Evolutionary conservation across 2,797 vertebrate species (phyloP).

Genomic region (Geotrypetes seraphini): DNA sequence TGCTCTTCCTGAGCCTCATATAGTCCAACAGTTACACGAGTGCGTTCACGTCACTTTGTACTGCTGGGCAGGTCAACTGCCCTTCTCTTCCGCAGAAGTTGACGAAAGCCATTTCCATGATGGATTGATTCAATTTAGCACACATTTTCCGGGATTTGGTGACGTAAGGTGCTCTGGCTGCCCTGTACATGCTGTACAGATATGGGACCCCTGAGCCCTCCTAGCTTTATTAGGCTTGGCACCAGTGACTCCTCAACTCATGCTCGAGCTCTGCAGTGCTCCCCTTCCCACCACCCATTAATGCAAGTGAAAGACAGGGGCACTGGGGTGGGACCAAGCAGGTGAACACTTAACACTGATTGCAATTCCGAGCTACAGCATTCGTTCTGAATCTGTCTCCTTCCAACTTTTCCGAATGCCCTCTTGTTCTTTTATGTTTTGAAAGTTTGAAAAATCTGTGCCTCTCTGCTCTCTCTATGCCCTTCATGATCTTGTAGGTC

Average conservation of each 20-base stretch:
- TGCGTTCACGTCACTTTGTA: slow-evolving; percentile 8
- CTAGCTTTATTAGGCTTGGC: slow-evolving; percentile 38
- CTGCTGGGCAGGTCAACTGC: background rate
- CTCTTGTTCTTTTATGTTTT: no score
- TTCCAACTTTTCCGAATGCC: no score
- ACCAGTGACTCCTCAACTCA: no score
- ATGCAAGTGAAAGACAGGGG: no score
- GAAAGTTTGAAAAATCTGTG: no score
- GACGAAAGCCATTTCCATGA: slow-evolving; percentile 77
- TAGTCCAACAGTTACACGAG: slow-evolving; percentile 20
- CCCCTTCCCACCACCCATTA: background rate
- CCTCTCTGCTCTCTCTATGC: no score
- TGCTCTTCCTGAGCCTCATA: background rate
- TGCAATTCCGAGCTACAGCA: no score
- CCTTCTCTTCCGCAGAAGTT: slow-evolving; percentile 49
- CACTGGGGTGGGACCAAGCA: no score
- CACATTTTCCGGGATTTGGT: slow-evolving; percentile 57
- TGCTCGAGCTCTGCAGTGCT: slow-evolving; percentile 6
- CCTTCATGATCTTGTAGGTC: no score
- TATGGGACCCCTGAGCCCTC: slow-evolving; percentile 39
- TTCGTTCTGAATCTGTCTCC: no score
- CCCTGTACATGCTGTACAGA: slow-evolving; percentile 31
- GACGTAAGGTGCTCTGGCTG: slow-evolving; percentile 54
- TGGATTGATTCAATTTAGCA: slow-evolving; percentile 80
- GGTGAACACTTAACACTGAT: no score